phyloP scores from a whole-genome alignment of 2,113 vertebrate genomes.

The Phaethornis superciliosus region DNA sequence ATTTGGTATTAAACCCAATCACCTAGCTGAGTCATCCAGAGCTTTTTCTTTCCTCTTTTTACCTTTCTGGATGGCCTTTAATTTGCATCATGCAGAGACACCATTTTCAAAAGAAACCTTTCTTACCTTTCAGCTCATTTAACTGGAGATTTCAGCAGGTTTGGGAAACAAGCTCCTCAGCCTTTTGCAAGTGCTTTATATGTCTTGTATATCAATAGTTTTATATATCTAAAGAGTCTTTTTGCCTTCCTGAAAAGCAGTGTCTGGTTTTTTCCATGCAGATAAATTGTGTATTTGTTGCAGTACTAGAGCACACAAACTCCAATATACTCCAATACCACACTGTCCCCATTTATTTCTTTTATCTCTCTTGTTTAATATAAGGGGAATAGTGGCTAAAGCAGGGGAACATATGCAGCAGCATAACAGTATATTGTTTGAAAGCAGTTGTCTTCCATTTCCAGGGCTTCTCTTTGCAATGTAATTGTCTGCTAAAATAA shows the following conservation, averaged over 20 bases:
- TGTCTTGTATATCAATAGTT: no score
- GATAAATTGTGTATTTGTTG: slow-evolving; percentile 31
- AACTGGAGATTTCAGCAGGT: not conserved
- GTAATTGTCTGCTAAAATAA: slow-evolving; percentile 25
- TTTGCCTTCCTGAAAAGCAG: not conserved
- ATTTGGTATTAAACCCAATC: not conserved
- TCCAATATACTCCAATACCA: not conserved
- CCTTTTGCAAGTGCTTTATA: not conserved
- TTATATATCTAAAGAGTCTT: slow-evolving; percentile 11
- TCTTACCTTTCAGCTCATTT: slow-evolving; percentile 25
- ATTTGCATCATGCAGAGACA: not conserved
- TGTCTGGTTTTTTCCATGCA: not conserved
- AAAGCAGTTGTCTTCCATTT: slow-evolving; percentile 37
- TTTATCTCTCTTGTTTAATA: slow-evolving; percentile 40
- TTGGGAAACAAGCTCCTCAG: not conserved
- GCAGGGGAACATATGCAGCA: slow-evolving; percentile 21
- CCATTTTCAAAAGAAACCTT: not conserved
- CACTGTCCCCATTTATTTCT: slow-evolving; percentile 45
- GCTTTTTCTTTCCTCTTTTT: not conserved
- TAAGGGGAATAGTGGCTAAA: not conserved
- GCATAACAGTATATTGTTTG: not conserved
- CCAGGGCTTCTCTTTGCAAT: slow-evolving; percentile 41
- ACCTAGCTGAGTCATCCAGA: slow-evolving; percentile 15
- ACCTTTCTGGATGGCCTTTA: not conserved
- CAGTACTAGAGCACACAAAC: not conserved